Conservation (phyloP, 2,113 vertebrate genomes). For the Reinhardtius hippoglossoides region DNA sequence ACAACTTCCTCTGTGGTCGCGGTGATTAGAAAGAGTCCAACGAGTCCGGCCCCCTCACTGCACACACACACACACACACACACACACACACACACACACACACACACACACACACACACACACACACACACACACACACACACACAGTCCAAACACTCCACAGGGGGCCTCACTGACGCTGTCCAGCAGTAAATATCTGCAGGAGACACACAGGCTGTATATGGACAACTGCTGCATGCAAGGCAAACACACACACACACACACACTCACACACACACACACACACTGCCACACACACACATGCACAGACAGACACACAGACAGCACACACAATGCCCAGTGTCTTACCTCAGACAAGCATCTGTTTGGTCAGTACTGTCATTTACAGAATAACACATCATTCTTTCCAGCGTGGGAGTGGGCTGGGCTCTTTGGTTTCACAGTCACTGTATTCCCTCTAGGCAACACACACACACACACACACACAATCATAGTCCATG, state of each 20-base stretch:
- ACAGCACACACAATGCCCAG: slow-evolving; percentile 52
- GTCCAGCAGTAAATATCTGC: slow-evolving; percentile 33
- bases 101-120: slow-evolving; percentile 21
- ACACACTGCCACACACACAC: slow-evolving; percentile 1
- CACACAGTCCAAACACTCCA: slow-evolving; percentile 48
- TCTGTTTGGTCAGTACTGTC: slow-evolving; percentile 75
- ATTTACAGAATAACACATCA: slow-evolving; percentile 75
- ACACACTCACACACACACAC: neutral
- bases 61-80: slow-evolving; percentile 19
- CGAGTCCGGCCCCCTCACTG: slow-evolving; percentile 32
- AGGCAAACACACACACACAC: neutral
- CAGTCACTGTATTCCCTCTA: slow-evolving; percentile 67
- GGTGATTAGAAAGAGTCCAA: slow-evolving; percentile 59
- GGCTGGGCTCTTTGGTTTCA: slow-evolving; percentile 74
- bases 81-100: slow-evolving; percentile 16
- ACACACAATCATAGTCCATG: neutral
- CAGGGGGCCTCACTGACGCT: slow-evolving; percentile 38
- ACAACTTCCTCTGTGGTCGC: slow-evolving; percentile 67
- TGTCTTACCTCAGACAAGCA: slow-evolving; percentile 69
- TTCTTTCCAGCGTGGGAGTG: slow-evolving; percentile 80
- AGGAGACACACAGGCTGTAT: neutral
- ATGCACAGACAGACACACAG: slow-evolving; percentile 5
- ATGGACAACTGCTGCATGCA: neutral
- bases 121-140: slow-evolving; percentile 16
- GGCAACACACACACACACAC: slow-evolving; percentile 63